Conservation (phyloP, 2,888 invertebrate species). For the Cetonia aurata region DNA sequence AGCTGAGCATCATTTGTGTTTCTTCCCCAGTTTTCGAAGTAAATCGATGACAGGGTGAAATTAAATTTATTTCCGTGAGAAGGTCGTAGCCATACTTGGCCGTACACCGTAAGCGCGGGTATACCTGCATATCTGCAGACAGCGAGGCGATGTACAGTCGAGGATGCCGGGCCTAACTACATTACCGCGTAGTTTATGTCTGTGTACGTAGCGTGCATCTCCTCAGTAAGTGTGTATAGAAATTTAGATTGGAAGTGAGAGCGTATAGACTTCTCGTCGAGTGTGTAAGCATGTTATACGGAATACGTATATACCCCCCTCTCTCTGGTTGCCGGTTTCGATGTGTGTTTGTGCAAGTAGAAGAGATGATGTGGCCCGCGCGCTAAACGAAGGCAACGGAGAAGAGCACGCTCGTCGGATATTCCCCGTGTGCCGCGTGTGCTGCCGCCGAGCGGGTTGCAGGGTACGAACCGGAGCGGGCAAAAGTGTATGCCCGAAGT, state of each 20-base stretch:
- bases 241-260: slow-evolving; percentile 40
- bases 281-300: slow-evolving; percentile 11
- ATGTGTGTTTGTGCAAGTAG: slow-evolving; percentile 1
- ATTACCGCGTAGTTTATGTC: slow-evolving; percentile 37
- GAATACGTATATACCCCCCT: slow-evolving; percentile 7
- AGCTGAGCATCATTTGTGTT: not conserved
- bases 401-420: slow-evolving; percentile 10
- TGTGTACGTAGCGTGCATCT: slow-evolving; percentile 2
- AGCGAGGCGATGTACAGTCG: slow-evolving; percentile 27
- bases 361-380: slow-evolving; percentile 27
- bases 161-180: slow-evolving; percentile 22
- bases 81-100: slow-evolving; percentile 1
- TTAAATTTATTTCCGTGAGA: slow-evolving; percentile 37
- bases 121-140: slow-evolving; percentile 17
- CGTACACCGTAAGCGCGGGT: not conserved
- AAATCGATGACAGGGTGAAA: slow-evolving; percentile 35
- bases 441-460: slow-evolving; percentile 51
- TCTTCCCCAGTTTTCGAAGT: slow-evolving; percentile 10
- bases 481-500: slow-evolving; percentile 41
- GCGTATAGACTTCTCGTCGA: slow-evolving; percentile 21
- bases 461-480: slow-evolving; percentile 39
- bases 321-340: not conserved
- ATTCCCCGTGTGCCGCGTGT: slow-evolving; percentile 33
- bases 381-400: slow-evolving; percentile 17
- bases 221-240: slow-evolving; percentile 22